These are phyloP conservation scores for Eucidaris tribuloides DNA, from an alignment of 35 echinoderm and acorn worm species.

Conservation along the genomic window DNA sequence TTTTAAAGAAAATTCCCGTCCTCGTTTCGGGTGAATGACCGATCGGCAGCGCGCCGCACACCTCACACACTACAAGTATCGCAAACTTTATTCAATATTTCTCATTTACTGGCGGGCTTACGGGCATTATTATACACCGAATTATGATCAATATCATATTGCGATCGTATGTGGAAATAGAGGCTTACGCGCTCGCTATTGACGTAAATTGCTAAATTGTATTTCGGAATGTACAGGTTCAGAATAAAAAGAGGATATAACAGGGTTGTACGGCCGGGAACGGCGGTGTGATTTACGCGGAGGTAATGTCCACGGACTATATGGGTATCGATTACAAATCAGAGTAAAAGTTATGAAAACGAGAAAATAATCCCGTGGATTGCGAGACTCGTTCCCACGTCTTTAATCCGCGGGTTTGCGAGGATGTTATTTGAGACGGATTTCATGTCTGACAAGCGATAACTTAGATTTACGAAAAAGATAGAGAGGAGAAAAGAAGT, in stretches of 20 bases:
- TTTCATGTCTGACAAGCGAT: slow-evolving; percentile 16
- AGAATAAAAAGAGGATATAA: neutral
- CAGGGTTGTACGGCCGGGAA: neutral
- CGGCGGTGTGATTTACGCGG: neutral
- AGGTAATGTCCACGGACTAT: neutral
- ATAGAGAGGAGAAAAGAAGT: slow-evolving; percentile 8
- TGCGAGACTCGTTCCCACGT: neutral
- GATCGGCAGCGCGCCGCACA: no score
- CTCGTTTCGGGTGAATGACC: no score
- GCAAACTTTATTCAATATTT: no score
- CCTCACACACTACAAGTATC: no score
- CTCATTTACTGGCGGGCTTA: slow-evolving; percentile 2
- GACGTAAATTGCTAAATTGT: neutral
- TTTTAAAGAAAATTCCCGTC: no score
- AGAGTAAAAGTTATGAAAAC: slow-evolving; percentile 35
- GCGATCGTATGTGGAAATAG: neutral
- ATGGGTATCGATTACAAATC: slow-evolving; percentile 10
- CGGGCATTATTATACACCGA: slow-evolving; percentile 27
- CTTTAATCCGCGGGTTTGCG: slow-evolving; percentile 12
- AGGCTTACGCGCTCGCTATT: neutral
- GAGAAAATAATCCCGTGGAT: slow-evolving; percentile 24
- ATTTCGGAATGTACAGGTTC: neutral
- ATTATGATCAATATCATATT: slow-evolving; percentile 40
- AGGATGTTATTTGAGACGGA: neutral
- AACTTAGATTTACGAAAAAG: neutral